These are phyloP conservation scores for Odocoileus hemionus DNA, from an alignment of 2,113 vertebrate species.

Conservation along the genomic window DNA sequence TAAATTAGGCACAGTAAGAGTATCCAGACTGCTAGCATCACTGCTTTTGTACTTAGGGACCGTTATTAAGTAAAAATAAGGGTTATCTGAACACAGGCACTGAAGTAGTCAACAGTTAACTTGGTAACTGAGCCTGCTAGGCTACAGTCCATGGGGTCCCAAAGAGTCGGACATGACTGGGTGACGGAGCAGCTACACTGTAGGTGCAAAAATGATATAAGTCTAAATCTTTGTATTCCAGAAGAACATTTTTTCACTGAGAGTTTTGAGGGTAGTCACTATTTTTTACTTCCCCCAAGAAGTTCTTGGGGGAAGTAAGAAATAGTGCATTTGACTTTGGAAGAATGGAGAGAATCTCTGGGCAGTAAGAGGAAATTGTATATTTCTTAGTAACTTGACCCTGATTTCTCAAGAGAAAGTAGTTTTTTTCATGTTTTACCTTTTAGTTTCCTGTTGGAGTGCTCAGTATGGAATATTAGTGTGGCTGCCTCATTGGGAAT, in stretches of 20 bases:
- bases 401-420: neutral
- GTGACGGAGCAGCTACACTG: rapidly evolving
- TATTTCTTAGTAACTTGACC: neutral
- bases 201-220: neutral
- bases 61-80: neutral
- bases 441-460: neutral
- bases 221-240: neutral
- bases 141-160: neutral
- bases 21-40: neutral
- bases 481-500: too few species aligned
- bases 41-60: neutral
- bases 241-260: neutral
- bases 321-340: neutral
- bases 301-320: neutral
- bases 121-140: neutral
- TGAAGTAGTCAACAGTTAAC: neutral
- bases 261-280: neutral
- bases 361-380: neutral
- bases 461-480: neutral
- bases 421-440: neutral
- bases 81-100: neutral
- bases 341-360: neutral
- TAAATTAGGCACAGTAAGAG: neutral
- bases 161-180: neutral
- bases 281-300: neutral